Base-by-base conservation (phyloP, 2,113 vertebrate genomes). In the Microtus oregoni region DNA sequence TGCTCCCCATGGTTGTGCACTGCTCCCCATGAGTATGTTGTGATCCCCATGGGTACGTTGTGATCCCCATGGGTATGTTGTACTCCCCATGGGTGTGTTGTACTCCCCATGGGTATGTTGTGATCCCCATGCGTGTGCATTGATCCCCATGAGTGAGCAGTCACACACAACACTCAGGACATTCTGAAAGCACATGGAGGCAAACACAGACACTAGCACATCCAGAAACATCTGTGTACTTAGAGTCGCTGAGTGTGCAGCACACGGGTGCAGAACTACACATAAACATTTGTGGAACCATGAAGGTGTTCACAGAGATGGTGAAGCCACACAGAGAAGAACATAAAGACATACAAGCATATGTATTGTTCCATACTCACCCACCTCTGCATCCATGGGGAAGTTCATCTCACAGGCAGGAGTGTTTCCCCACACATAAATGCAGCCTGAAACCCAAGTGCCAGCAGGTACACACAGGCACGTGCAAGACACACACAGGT, bases 381-480 rank as follows among this genome's bases (percentile, higher is more conserved):
- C 35, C 58, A 0, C 5, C 44, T 73, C 61, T 0, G 11, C 7
- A 1, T 3, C 63, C 67, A 20, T 12, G 2, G 65, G 65, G 86
- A n/a, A 6, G 55, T n/a, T 41, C 0, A 0, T 2, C 14, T 55
- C 5, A 32, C 55, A 7, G n/a, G 10, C 30, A 12, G 30, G 30
- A 83, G 14, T 7, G 30, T 24, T 6, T 72, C 20, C 83, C 35
- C 12, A 35, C 32, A 35, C 75, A 7, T 19, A 24, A 3, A 20
- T 2, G 32, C 22, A 70, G 52, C 1, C 52, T 7, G 78, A 73
- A 58, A 47, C 55, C 52, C 47, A 76, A 50, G 83, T 5, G 2
- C 14, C 22, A n/a, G 44, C 10, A 19, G 63, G 47, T 13, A 30
- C 1, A 11, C 86, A n/a, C 13, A 4, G 75, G 11, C 50, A 20